Evolutionary conservation across 2,113 vertebrate genomes (phyloP).

Genomic region (Antidorcas marsupialis): DNA sequence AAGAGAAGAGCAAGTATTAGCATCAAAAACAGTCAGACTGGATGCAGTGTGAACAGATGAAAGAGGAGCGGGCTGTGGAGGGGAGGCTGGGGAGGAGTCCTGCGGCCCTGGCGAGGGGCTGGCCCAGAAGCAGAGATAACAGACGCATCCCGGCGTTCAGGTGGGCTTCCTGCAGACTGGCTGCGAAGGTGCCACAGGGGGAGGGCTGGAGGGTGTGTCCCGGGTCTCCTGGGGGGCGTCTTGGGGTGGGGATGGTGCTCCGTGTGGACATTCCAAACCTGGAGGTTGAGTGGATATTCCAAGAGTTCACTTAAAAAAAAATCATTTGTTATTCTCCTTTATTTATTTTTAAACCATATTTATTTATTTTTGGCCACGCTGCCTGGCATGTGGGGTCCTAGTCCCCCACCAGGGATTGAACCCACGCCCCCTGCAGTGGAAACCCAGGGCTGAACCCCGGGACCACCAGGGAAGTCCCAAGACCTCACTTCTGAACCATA

Average conservation of each 20-base stretch:
- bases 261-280: background rate
- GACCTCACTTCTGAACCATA: background rate
- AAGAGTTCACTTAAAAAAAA: background rate
- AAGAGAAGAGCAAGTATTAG: background rate
- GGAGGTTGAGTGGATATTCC: background rate
- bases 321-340: background rate
- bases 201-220: background rate
- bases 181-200: background rate
- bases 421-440: background rate
- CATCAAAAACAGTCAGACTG: background rate
- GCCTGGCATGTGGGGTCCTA: background rate
- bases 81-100: too few species aligned
- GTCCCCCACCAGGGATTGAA: background rate
- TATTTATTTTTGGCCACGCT: background rate
- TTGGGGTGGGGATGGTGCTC: rapidly evolving
- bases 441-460: background rate
- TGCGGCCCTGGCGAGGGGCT: background rate
- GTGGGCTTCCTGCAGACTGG: background rate
- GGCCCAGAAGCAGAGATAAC: background rate
- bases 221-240: too few species aligned
- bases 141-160: background rate
- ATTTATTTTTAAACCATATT: background rate
- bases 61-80: background rate
- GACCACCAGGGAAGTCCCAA: background rate
- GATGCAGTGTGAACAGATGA: background rate